Evolutionary conservation across 1,140 invertebrate species (phyloP).

Genomic region (Elysia chlorotica): DNA sequence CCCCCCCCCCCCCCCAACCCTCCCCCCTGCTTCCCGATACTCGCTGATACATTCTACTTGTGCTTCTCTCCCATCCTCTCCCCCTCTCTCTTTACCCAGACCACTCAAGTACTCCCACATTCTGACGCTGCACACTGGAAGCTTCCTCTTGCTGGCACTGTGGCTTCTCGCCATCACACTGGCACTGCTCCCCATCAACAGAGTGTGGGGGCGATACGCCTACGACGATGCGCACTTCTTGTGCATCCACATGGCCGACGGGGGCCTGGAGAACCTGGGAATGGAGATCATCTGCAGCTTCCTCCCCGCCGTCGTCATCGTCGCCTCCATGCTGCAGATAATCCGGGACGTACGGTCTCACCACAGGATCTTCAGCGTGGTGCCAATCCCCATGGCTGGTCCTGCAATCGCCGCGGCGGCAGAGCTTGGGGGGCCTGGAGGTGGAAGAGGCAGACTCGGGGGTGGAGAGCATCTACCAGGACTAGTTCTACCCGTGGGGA

Average conservation of each 20-base stretch:
- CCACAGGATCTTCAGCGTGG: conserved; percentile 28
- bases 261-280: not conserved
- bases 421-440: no score
- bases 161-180: conserved; percentile 21
- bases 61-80: no score
- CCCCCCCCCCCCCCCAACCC: no score
- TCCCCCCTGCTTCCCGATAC: no score
- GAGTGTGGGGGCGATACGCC: no score
- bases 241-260: not conserved
- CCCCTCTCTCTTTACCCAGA: no score
- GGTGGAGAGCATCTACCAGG: not conserved
- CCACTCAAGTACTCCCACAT: conserved; percentile 32
- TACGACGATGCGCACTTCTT: conserved; percentile 4
- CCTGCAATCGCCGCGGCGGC: no score
- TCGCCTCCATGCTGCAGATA: conserved; percentile 19
- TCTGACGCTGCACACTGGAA: no score
- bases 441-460: no score
- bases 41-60: no score
- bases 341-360: conserved; percentile 26
- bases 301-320: conserved; percentile 20
- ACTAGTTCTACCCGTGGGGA: not conserved
- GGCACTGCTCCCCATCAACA: conserved; percentile 21
- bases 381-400: conserved; percentile 14
- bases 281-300: conserved; percentile 26
- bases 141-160: no score